Conservation (phyloP, 92 coral and sea anemone species). For the Hydrozoanthus gracilis region DNA sequence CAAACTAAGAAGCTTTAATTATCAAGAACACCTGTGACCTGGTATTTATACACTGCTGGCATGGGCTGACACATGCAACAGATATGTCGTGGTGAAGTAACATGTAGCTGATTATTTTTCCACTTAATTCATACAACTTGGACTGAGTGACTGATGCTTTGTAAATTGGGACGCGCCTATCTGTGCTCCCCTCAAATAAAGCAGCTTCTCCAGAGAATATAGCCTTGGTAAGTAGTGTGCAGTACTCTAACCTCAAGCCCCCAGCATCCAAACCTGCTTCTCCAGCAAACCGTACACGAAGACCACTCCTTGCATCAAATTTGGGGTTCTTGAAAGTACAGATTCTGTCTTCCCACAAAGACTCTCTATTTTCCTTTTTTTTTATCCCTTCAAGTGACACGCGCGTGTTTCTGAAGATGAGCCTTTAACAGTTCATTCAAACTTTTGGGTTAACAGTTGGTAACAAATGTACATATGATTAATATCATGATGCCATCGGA, state of each 20-base stretch:
- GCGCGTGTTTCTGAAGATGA: neutral
- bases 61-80: conserved; percentile 39
- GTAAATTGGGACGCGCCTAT: conserved; percentile 42
- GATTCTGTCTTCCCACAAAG: conserved; percentile 2
- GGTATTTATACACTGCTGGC: conserved; percentile 36
- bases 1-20: neutral
- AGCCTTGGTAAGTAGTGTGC: conserved; percentile 9
- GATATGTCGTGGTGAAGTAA: conserved; percentile 39
- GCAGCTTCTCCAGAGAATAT: conserved; percentile 22
- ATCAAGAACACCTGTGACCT: conserved; percentile 9
- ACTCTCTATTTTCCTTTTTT: neutral
- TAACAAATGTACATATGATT: neutral
- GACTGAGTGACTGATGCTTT: conserved; percentile 35
- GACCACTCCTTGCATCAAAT: neutral
- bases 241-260: conserved; percentile 8
- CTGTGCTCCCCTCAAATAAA: conserved; percentile 38
- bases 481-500: neutral
- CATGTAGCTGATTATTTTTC: conserved; percentile 49
- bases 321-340: conserved; percentile 4
- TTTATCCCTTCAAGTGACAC: neutral
- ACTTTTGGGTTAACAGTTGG: conserved; percentile 2
- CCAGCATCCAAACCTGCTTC: conserved; percentile 26
- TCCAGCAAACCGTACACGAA: neutral
- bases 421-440: neutral
- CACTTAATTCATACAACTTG: conserved; percentile 19